Evolutionary conservation across 2,113 vertebrate species (phyloP).

Genomic region (Telmatochromis bifrenatus): DNA sequence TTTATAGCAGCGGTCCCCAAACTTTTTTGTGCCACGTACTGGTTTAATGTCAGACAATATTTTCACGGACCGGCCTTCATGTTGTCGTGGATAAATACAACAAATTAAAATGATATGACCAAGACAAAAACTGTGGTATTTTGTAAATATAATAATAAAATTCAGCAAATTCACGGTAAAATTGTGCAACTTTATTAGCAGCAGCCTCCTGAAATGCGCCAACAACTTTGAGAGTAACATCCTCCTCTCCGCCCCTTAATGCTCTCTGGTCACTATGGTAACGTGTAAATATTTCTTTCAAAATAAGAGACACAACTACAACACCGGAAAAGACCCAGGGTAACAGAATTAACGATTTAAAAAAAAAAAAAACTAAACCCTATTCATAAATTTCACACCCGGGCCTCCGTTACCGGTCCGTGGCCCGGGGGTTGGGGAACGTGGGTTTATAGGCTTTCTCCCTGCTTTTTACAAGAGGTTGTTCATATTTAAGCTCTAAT

Average conservation of each 20-base stretch:
- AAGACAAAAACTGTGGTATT: not conserved
- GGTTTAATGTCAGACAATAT: not conserved
- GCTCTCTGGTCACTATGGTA: not conserved
- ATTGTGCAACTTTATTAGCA: not conserved
- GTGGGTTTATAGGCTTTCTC: rapidly evolving
- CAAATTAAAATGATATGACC: not conserved
- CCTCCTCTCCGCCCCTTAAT: not conserved
- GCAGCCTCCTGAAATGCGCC: not conserved
- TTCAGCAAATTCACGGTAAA: not conserved
- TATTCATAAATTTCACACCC: not conserved
- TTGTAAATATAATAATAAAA: not conserved
- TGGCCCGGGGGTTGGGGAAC: not conserved
- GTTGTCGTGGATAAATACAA: not conserved
- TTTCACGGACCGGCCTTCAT: not conserved
- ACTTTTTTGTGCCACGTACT: not conserved
- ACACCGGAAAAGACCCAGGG: not conserved
- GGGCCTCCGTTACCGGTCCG: rapidly evolving
- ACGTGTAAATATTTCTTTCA: not conserved
- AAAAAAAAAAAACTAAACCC: not conserved
- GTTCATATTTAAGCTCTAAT: not conserved
- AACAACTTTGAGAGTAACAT: not conserved
- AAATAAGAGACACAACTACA: not conserved
- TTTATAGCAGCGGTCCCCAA: not conserved
- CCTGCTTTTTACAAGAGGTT: not conserved
- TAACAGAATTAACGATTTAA: rapidly evolving